These are phyloP conservation scores for Drosophila mojavensis DNA, from an alignment of 1,140 invertebrate genomes.

Conservation along the genomic window DNA sequence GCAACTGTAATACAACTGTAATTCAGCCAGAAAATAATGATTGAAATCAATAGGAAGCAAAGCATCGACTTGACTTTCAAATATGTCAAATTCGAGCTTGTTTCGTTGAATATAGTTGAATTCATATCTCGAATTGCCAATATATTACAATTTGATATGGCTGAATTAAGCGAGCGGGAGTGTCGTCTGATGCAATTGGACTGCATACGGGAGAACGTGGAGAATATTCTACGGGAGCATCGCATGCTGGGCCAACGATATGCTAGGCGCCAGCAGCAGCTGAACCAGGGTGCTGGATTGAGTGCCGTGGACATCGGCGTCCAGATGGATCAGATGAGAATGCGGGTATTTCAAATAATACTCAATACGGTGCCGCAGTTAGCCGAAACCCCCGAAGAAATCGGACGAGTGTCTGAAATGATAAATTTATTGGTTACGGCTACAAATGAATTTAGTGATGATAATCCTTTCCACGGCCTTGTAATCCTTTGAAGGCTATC, in stretches of 20 bases:
- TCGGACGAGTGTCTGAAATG: background rate
- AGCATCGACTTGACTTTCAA: no score
- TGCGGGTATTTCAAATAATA: slow-evolving; percentile 3
- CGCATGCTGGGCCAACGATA: background rate
- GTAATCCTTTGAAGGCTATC: background rate
- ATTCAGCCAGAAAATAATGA: no score
- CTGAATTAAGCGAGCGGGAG: background rate
- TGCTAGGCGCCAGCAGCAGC: no score
- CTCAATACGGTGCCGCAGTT: background rate
- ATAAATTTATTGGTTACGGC: slow-evolving; percentile 1
- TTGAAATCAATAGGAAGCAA: no score
- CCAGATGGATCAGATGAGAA: slow-evolving; percentile 8
- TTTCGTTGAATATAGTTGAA: no score
- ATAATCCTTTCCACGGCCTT: no score
- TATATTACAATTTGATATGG: background rate
- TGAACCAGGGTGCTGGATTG: background rate
- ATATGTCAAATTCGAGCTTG: no score
- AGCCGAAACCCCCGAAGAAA: background rate
- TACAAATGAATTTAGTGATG: background rate
- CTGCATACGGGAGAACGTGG: background rate
- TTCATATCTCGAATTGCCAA: no score
- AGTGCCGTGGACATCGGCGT: background rate
- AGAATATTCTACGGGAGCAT: slow-evolving; percentile 6
- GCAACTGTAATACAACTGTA: no score
- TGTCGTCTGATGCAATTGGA: background rate